Evolutionary conservation across 2,888 invertebrate species (phyloP).

Genomic region (Heliconius charithonia): DNA sequence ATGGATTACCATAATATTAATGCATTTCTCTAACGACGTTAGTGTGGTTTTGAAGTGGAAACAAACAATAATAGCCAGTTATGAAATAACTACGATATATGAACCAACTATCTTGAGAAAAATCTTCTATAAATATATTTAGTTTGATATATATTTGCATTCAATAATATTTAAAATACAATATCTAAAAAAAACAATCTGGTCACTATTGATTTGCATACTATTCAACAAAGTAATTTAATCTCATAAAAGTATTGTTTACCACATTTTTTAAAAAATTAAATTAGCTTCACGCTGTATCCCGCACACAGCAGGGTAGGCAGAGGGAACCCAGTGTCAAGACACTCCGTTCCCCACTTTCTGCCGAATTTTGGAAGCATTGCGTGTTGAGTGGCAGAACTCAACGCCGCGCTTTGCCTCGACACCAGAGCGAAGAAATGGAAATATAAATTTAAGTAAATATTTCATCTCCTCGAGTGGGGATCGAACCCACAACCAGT

Average conservation of each 20-base stretch:
- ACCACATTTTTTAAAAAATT: not conserved
- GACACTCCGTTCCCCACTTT: too few relatives aligned
- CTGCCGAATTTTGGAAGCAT: too few relatives aligned
- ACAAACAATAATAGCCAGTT: not conserved
- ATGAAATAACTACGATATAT: not conserved
- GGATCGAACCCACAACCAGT: too few relatives aligned
- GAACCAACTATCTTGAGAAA: not conserved
- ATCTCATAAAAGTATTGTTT: not conserved
- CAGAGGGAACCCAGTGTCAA: too few relatives aligned
- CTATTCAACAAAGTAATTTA: not conserved
- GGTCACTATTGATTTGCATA: not conserved
- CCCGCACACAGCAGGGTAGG: too few relatives aligned
- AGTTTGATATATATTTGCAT: not conserved
- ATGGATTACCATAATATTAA: conserved; percentile 1
- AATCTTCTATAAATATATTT: not conserved
- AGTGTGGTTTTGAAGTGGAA: not conserved
- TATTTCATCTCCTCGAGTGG: too few relatives aligned
- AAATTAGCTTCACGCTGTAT: too few relatives aligned
- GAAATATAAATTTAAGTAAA: too few relatives aligned
- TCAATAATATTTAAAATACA: not conserved
- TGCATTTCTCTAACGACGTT: not conserved
- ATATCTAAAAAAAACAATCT: not conserved
- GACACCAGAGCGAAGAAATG: too few relatives aligned
- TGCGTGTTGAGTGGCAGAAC: too few relatives aligned
- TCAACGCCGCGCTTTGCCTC: too few relatives aligned